Percentiles rank a stretch among this genome's conserved stretches.
These are phyloP conservation scores for Rhinolophus sinicus DNA, from an alignment of 2,113 vertebrate genomes.

Conservation along the genomic window DNA sequence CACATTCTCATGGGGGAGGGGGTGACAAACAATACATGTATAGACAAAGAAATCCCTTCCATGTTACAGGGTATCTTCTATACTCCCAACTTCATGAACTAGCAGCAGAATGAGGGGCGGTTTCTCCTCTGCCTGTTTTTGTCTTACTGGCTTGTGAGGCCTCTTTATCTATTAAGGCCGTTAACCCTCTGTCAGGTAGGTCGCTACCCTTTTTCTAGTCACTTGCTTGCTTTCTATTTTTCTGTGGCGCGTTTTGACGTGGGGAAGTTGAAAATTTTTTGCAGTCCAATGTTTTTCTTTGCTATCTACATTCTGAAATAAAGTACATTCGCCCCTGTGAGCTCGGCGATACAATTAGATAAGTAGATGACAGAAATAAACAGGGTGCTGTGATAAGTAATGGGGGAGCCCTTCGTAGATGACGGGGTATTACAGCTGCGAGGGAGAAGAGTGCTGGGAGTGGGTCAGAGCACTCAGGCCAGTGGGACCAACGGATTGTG, in stretches of 20 bases:
- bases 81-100: fast-evolving
- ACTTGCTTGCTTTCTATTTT: background rate
- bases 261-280: background rate
- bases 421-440: fast-evolving
- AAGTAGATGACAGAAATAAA: background rate
- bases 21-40: background rate
- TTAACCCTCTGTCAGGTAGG: background rate
- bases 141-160: background rate
- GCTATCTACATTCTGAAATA: conserved; percentile 24
- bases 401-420: background rate
- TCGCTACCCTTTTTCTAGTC: background rate
- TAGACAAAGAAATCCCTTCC: background rate
- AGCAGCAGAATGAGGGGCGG: background rate
- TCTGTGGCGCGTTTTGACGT: background rate
- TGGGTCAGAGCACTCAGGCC: too few species aligned
- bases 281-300: background rate
- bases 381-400: background rate
- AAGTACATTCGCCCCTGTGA: background rate
- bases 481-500: fast-evolving
- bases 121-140: background rate
- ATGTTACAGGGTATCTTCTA: background rate
- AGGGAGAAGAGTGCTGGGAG: background rate
- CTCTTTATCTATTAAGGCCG: background rate
- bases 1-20: background rate
- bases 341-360: background rate